Conservation (phyloP, 2,113 vertebrate species). For the Nymphicus hollandicus region DNA sequence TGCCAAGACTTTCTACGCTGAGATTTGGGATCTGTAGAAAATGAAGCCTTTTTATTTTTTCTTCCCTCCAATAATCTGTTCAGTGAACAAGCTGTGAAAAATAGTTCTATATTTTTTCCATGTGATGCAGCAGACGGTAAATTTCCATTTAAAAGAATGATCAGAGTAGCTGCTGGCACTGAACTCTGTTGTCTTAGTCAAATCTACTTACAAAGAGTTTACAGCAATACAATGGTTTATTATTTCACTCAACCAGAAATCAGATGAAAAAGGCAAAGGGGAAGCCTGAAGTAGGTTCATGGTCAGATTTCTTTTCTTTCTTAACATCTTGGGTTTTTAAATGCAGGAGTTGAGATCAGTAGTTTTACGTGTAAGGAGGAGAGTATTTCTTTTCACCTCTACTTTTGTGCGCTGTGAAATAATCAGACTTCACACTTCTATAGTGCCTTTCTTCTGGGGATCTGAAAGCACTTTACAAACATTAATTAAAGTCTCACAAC, state of each 20-base stretch:
- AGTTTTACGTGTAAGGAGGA: constrained; percentile 34
- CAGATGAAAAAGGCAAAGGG: constrained; percentile 62
- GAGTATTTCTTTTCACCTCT: constrained; percentile 57
- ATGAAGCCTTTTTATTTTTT: constrained; percentile 77
- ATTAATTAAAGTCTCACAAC: constrained; percentile 62
- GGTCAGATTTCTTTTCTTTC: constrained; percentile 59
- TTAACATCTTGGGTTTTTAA: constrained; percentile 35
- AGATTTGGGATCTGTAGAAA: constrained; percentile 78
- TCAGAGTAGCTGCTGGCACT: constrained; percentile 80
- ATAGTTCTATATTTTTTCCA: constrained; percentile 83
- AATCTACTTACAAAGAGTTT: constrained; percentile 79
- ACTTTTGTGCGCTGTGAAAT: constrained; percentile 53
- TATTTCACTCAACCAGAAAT: constrained; percentile 79
- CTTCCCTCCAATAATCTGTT: constrained; percentile 81
- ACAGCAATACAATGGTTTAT: constrained; percentile 78
- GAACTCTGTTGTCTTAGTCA: constrained; percentile 77
- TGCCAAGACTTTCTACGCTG: constrained; percentile 78
- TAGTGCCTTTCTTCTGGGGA: constrained; percentile 49
- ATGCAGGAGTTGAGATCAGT: constrained; percentile 55
- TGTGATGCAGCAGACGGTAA: constrained; percentile 84
- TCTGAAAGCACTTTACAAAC: constrained; percentile 64
- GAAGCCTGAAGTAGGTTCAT: constrained; percentile 64
- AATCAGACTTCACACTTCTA: constrained; percentile 55
- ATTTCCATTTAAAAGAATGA: constrained; percentile 86
- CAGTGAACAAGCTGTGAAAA: constrained; percentile 86